phyloP scores from a whole-genome alignment of 2,113 vertebrate genomes.

The Myodes glareolus region DNA sequence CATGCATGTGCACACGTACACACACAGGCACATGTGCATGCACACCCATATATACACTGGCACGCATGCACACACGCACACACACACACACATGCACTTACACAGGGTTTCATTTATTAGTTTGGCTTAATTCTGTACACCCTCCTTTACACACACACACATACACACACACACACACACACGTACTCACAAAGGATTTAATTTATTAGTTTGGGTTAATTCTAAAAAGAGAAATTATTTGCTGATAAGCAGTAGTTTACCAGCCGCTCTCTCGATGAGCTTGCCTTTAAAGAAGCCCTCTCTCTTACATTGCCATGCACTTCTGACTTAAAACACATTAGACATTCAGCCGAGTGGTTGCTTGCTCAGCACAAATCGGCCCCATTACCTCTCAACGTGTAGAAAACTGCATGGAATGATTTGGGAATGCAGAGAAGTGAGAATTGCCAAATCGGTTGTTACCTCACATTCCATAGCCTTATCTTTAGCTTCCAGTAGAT shows the following conservation, averaged over 20 bases:
- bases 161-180: not conserved
- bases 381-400: not conserved
- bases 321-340: slow-evolving; percentile 9
- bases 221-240: slow-evolving; percentile 13
- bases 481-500: not conserved
- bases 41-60: not conserved
- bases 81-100: not conserved
- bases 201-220: not conserved
- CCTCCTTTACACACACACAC: not conserved
- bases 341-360: not conserved
- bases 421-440: not conserved
- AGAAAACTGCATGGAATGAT: not conserved
- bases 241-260: slow-evolving; percentile 17
- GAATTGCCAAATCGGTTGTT: not conserved
- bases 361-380: not conserved
- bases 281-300: not conserved
- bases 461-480: not conserved
- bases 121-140: not conserved
- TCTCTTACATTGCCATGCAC: not conserved
- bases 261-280: not conserved
- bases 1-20: too few species aligned
- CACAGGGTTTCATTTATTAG: not conserved
- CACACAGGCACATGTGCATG: not conserved
- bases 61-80: not conserved
- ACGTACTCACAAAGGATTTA: not conserved